Conservation (phyloP, 1,140 invertebrate genomes). For the Lordiphosa clarofinis region DNA sequence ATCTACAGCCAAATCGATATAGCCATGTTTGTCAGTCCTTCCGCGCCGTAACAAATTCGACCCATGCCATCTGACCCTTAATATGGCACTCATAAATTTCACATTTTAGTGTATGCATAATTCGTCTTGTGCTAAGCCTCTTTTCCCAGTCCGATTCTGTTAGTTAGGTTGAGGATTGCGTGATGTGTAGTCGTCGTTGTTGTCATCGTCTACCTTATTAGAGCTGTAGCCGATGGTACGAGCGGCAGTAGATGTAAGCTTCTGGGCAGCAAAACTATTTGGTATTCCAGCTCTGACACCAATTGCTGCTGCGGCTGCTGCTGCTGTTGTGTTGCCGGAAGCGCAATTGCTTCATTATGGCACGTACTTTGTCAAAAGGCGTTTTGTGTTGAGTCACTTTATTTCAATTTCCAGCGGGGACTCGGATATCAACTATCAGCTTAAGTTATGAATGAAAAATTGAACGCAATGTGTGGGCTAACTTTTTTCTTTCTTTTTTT, state of each 20-base stretch:
- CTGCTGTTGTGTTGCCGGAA: slow-evolving; percentile 60
- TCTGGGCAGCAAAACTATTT: slow-evolving; percentile 44
- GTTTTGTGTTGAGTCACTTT: slow-evolving; percentile 47
- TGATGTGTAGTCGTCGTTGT: slow-evolving; percentile 24
- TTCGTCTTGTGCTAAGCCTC: slow-evolving; percentile 2
- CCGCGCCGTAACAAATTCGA: neutral
- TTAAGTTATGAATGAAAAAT: slow-evolving; percentile 29
- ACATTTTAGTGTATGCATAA: slow-evolving; percentile 1
- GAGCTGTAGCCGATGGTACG: neutral
- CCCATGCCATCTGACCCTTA: no score
- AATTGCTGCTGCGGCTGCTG: slow-evolving; percentile 17
- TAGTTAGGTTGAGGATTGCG: slow-evolving; percentile 25
- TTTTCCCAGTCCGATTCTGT: neutral
- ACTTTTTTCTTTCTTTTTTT: slow-evolving; percentile 9
- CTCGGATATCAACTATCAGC: slow-evolving; percentile 1
- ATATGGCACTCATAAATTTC: no score
- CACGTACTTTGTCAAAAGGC: slow-evolving; percentile 74
- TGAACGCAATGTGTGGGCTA: slow-evolving; percentile 25
- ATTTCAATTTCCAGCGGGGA: slow-evolving; percentile 22
- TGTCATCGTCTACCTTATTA: neutral
- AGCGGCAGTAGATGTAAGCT: neutral
- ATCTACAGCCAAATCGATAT: no score
- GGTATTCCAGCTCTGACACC: slow-evolving; percentile 66
- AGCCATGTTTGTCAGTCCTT: no score
- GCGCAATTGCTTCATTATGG: slow-evolving; percentile 77